phyloP scores from a whole-genome alignment of 2,888 invertebrate species.

The Leucoma salicis region DNA sequence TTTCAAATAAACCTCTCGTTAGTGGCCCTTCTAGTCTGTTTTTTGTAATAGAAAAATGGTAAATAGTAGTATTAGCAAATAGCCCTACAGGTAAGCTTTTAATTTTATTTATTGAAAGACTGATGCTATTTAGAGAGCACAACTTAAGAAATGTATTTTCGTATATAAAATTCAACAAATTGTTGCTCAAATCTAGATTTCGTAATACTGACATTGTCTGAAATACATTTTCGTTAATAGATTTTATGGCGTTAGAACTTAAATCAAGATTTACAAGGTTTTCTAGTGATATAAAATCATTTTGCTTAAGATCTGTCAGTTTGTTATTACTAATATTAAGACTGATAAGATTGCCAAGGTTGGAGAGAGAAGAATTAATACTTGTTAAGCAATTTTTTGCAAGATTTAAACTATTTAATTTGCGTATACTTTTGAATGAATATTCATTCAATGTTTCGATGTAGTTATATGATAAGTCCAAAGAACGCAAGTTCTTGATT shows the following conservation, averaged over 20 bases:
- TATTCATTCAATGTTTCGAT: slow-evolving; percentile 38
- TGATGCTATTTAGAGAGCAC: slow-evolving; percentile 32
- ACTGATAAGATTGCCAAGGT: slow-evolving; percentile 44
- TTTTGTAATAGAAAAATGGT: slow-evolving; percentile 40
- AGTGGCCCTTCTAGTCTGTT: slow-evolving; percentile 52
- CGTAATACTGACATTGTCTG: slow-evolving; percentile 33
- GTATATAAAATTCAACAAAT: slow-evolving; percentile 38
- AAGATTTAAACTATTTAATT: slow-evolving; percentile 44
- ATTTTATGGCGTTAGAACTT: slow-evolving; percentile 43
- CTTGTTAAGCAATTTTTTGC: slow-evolving; percentile 48
- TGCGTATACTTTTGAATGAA: slow-evolving; percentile 54
- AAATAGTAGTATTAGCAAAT: slow-evolving; percentile 49
- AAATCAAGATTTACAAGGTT: slow-evolving; percentile 44
- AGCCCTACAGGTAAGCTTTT: slow-evolving; percentile 43
- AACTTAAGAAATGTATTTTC: slow-evolving; percentile 39
- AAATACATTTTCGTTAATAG: slow-evolving; percentile 41
- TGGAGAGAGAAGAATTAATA: slow-evolving; percentile 49
- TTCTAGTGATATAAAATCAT: slow-evolving; percentile 46
- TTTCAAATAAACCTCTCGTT: slow-evolving; percentile 53
- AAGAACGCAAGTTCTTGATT: not conserved
- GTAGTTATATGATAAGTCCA: slow-evolving; percentile 47
- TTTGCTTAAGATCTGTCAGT: slow-evolving; percentile 34
- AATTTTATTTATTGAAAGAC: slow-evolving; percentile 53
- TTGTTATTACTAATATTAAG: slow-evolving; percentile 51
- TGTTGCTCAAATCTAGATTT: slow-evolving; percentile 44